Conservation (phyloP, 2,797 vertebrate genomes). For the Fistularia commersonii region DNA sequence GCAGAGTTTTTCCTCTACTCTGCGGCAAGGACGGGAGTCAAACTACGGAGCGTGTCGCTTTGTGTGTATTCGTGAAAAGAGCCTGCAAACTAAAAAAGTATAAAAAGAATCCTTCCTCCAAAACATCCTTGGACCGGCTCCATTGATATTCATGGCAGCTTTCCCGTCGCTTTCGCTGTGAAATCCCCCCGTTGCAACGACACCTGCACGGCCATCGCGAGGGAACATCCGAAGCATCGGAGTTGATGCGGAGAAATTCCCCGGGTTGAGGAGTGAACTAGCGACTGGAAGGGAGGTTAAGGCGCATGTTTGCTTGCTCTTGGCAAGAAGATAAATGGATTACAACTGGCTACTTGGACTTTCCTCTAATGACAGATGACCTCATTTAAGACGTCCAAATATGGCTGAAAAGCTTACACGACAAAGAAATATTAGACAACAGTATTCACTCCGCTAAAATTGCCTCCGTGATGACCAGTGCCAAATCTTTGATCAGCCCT, state of each 20-base stretch:
- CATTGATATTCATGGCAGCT: too few relatives aligned
- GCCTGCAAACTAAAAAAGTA: constrained; percentile 7
- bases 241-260: constrained; percentile 38
- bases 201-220: constrained; percentile 38
- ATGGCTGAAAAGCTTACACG: too few relatives aligned
- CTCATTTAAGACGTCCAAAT: too few relatives aligned
- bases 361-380: not conserved
- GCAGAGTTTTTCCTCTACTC: constrained; percentile 28
- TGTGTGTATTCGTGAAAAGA: not conserved
- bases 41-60: constrained; percentile 21
- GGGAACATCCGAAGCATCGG: constrained; percentile 37
- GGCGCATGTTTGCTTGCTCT: constrained; percentile 3
- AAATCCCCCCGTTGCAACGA: too few relatives aligned
- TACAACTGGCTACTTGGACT: constrained; percentile 25
- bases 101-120: not conserved
- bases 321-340: constrained; percentile 32
- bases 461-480: constrained; percentile 24
- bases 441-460: too few relatives aligned
- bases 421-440: too few relatives aligned
- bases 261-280: too few relatives aligned
- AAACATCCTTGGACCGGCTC: constrained; percentile 24
- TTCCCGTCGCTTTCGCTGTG: too few relatives aligned
- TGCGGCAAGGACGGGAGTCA: constrained; percentile 27
- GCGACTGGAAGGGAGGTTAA: too few relatives aligned
- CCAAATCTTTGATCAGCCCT: constrained; percentile 61